Conservation (phyloP, 2,113 vertebrate genomes). For the Tetrao urogallus region DNA sequence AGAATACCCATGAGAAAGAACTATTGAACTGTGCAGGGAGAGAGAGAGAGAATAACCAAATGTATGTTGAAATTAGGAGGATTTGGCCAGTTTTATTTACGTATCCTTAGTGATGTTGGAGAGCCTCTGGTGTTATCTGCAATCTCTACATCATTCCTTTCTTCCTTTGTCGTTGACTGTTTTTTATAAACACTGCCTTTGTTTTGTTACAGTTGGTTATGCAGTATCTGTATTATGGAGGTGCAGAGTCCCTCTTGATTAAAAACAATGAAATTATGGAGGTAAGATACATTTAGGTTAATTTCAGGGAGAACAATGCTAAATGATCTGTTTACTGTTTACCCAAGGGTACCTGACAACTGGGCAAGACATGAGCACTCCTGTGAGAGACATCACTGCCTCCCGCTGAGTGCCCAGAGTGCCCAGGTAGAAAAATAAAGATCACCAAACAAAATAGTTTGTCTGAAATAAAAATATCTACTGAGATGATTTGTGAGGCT, state of each 20-base stretch:
- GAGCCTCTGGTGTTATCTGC: not conserved
- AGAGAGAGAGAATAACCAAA: not conserved
- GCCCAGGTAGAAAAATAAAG: not conserved
- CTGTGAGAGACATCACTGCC: not conserved
- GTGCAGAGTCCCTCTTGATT: slow-evolving; percentile 93
- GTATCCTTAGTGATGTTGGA: not conserved
- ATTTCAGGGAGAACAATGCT: not conserved
- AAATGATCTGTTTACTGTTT: not conserved
- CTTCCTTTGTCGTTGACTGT: not conserved
- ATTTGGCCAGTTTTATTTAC: not conserved
- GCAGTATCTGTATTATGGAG: slow-evolving; percentile 97
- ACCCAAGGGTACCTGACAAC: rapidly evolving
- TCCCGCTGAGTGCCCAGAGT: not conserved
- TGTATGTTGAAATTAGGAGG: not conserved
- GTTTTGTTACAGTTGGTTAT: slow-evolving; percentile 90
- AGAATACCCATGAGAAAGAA: not conserved
- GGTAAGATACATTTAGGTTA: slow-evolving; percentile 77
- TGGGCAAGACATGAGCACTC: not conserved
- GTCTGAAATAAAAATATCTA: not conserved
- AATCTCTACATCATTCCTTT: not conserved
- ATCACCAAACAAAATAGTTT: not conserved
- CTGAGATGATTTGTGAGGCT: not conserved
- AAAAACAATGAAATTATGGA: slow-evolving; percentile 97
- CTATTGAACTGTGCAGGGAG: not conserved
- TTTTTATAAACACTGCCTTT: slow-evolving; percentile 25